A percentile compares a stretch with the other conserved stretches of the same genome.
Evolutionary conservation across 2,888 invertebrate species (phyloP).

Genomic region (Omphaloscelis lunosa): DNA sequence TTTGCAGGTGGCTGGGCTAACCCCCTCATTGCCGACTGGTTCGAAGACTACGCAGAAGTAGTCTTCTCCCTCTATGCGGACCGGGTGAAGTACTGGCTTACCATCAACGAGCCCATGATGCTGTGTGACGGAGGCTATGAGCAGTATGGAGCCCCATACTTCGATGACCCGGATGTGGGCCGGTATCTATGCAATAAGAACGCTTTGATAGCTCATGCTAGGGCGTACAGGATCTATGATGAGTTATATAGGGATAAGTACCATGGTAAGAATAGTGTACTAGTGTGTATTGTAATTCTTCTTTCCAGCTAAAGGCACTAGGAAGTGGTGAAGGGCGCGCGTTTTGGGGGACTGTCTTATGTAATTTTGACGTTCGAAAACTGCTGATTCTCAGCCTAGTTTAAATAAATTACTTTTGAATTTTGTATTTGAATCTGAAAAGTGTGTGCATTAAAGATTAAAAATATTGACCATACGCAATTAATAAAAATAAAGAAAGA

Average conservation of each 20-base stretch:
- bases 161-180: constrained; percentile 35
- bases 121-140: constrained; percentile 59
- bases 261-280: constrained; percentile 76
- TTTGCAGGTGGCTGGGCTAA: constrained; percentile 91
- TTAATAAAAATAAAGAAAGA: too few species aligned
- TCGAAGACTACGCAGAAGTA: constrained; percentile 90
- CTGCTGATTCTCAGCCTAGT: too few species aligned
- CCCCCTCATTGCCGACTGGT: constrained; percentile 89
- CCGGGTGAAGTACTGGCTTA: constrained; percentile 92
- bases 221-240: constrained; percentile 90
- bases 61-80: constrained; percentile 89
- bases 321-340: too few species aligned
- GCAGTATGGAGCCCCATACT: constrained; percentile 47
- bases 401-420: too few species aligned
- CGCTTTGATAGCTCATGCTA: constrained; percentile 92
- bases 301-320: too few species aligned
- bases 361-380: too few species aligned
- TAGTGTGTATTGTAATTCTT: too few species aligned
- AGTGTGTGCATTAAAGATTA: too few species aligned
- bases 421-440: too few species aligned
- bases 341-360: too few species aligned
- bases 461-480: too few species aligned
- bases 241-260: constrained; percentile 85
- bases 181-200: constrained; percentile 85
- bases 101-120: constrained; percentile 92